These are phyloP conservation scores for Podabrus alpinus DNA, from an alignment of 2,888 invertebrate species.

Conservation along the genomic window DNA sequence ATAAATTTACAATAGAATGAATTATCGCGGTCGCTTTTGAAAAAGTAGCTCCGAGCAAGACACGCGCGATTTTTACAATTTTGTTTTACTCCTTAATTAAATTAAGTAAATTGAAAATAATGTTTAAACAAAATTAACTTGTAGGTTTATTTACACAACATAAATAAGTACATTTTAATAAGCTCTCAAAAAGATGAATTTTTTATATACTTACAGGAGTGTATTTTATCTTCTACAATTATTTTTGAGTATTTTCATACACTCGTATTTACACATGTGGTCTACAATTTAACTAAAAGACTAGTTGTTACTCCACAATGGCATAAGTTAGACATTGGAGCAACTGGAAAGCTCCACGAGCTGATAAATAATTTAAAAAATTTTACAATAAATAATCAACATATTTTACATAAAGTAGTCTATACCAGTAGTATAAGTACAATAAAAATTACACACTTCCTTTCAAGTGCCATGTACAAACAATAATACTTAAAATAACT, in stretches of 20 bases:
- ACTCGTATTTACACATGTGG: constrained; percentile 35
- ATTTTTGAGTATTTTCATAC: constrained; percentile 34
- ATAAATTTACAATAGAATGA: no score
- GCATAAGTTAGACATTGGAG: constrained; percentile 38
- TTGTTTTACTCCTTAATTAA: no score
- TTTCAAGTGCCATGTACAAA: constrained; percentile 22
- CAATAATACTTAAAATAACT: constrained; percentile 27
- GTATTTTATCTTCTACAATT: constrained; percentile 7
- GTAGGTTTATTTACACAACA: not conserved
- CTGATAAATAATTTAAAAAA: constrained; percentile 36
- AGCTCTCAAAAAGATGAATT: not conserved
- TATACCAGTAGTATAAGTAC: constrained; percentile 42
- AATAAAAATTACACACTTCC: constrained; percentile 27
- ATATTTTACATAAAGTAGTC: constrained; percentile 40
- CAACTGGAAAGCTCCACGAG: constrained; percentile 35
- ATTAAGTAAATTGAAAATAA: not conserved
- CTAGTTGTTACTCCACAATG: constrained; percentile 49
- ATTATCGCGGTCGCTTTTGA: not conserved
- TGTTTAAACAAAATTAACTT: not conserved
- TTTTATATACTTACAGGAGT: not conserved
- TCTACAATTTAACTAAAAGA: constrained; percentile 49
- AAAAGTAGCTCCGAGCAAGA: not conserved
- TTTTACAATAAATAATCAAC: constrained; percentile 41
- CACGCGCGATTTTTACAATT: not conserved
- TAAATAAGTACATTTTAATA: not conserved